These are phyloP conservation scores for Epizoanthus stellaris DNA, from an alignment of 92 coral and sea anemone species.

Conservation along the genomic window DNA sequence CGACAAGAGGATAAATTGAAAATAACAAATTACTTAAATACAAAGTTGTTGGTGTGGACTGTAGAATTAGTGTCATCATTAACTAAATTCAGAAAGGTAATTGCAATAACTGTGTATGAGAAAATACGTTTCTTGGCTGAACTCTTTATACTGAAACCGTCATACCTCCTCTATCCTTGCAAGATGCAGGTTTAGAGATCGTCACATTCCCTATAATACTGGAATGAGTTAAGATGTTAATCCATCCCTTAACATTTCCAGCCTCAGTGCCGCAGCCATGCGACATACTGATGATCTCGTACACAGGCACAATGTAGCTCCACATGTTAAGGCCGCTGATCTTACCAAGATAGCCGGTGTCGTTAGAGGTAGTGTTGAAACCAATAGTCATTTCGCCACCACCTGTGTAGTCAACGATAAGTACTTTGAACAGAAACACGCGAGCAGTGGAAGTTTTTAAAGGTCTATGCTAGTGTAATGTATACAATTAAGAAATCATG, in stretches of 20 bases:
- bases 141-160: too few relatives aligned
- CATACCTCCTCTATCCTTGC: conserved; percentile 19
- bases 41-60: too few relatives aligned
- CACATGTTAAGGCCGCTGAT: conserved; percentile 13
- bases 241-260: conserved; percentile 5
- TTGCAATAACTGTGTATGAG: too few relatives aligned
- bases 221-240: neutral
- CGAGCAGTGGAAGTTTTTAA: too few relatives aligned
- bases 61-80: too few relatives aligned
- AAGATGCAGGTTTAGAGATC: neutral
- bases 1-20: too few relatives aligned
- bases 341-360: neutral
- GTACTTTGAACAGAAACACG: too few relatives aligned
- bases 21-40: too few relatives aligned
- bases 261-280: conserved; percentile 6
- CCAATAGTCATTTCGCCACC: neutral
- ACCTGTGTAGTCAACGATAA: neutral
- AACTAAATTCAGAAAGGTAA: too few relatives aligned
- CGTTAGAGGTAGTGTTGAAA: neutral
- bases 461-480: too few relatives aligned
- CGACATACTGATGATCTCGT: conserved; percentile 14
- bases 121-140: too few relatives aligned
- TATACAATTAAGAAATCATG: too few relatives aligned
- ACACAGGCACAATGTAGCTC: neutral
- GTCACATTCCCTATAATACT: neutral